Evolutionary conservation across 2,113 vertebrate species (phyloP), one percentile per base, ranked within the genome.

Genomic region (Rafetus swinhoei): DNA sequence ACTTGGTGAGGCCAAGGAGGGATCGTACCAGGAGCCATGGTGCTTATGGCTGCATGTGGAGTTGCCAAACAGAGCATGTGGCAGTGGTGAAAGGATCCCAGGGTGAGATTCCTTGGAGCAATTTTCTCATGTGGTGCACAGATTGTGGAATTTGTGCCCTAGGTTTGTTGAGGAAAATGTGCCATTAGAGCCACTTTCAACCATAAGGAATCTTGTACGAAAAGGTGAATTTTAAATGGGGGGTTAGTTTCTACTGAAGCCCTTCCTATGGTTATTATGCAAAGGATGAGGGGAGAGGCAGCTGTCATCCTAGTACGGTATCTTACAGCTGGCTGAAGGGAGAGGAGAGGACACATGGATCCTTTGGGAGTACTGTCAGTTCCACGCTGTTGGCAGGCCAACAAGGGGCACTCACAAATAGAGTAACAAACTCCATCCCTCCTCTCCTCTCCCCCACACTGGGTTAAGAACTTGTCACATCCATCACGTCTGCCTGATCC

Each of bases 51-150:
- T 86, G 65, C 69, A 5, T 4, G 54, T 35, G 19, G 52, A 19
- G 25, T 72, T 50, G 39, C 14, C 6, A 11, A 18, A 5, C 29
- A 39, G 24, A 59, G 72, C 0, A 0, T 11, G 1, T 45, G 16
- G 59, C 45, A 52, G 72, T 0, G 0, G 15, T n/a, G 65, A 69
- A 19, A 35, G 19, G 7, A 69, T 69, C 16, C 8, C 65, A 35
- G 8, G 7, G 65, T 69, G 13, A 1, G 16, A 81, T 50, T 79
- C 27, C 52, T 53, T 76, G 39, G 74, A 25, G 19, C 59, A 53
- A 0, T 0, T 79, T 93, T 74, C 2, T 0, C 55, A 57, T 12
- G 76, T 60, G 52, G 3, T 0, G 0, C 3, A 35, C 62, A 32
- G 79, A 59, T 9, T 14, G 72, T 65, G 52, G 65, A 32, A 50